These are phyloP conservation scores for Adelognathus sp. DNA, from an alignment of 2,888 invertebrate genomes.

Conservation along the genomic window DNA sequence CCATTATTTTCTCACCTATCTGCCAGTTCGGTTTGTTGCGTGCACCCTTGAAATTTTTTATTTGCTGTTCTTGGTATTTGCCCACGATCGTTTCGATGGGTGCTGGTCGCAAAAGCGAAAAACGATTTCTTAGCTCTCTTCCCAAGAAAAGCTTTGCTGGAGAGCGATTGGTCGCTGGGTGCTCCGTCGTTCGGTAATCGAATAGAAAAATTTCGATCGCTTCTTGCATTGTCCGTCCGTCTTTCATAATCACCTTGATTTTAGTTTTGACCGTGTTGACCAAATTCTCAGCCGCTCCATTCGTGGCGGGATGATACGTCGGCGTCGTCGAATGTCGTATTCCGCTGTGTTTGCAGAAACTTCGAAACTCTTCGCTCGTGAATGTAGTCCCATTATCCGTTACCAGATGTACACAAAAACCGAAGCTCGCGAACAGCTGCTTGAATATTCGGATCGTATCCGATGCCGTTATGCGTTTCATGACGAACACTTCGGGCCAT, in stretches of 20 bases:
- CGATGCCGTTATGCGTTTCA: not conserved
- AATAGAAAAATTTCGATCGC: not conserved
- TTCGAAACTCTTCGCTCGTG: not conserved
- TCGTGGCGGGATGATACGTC: constrained; percentile 13
- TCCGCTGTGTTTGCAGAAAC: constrained; percentile 26
- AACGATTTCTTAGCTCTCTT: not conserved
- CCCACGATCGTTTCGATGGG: not conserved
- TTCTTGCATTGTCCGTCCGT: not conserved
- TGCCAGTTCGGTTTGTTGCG: not conserved
- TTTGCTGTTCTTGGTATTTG: not conserved
- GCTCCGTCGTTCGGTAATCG: not conserved
- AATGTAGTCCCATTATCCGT: not conserved
- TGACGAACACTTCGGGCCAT: constrained; percentile 34
- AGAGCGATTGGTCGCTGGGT: not conserved
- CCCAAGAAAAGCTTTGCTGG: not conserved
- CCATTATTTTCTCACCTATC: not conserved
- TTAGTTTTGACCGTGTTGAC: constrained; percentile 49
- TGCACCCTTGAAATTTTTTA: not conserved
- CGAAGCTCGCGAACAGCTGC: constrained; percentile 21
- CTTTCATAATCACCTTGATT: not conserved
- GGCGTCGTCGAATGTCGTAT: constrained; percentile 46
- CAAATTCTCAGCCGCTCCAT: constrained; percentile 58
- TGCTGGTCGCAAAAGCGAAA: not conserved
- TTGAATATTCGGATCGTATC: constrained; percentile 13
- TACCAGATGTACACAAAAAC: not conserved